Conservation (phyloP, 2,888 invertebrate genomes). For the Meganola albula region DNA sequence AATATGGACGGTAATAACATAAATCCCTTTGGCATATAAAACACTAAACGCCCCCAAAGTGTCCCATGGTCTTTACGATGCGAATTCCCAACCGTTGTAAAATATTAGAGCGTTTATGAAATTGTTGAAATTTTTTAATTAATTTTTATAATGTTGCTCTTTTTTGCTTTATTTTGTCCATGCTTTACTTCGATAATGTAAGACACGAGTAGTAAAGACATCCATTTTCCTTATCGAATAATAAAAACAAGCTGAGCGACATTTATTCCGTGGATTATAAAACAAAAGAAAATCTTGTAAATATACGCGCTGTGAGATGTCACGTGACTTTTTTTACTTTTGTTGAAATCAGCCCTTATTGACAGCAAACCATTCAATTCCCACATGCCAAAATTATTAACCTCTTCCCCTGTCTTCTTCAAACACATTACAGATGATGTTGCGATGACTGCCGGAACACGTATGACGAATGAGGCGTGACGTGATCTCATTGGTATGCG, state of each 20-base stretch:
- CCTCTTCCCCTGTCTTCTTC: conserved; percentile 8
- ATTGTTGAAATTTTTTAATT: conserved; percentile 39
- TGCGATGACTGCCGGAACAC: conserved; percentile 33
- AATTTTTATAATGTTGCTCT: conserved; percentile 11
- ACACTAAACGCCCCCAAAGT: conserved; percentile 74
- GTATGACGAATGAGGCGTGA: conserved; percentile 43
- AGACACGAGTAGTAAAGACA: too few species aligned
- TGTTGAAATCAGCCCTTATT: too few species aligned
- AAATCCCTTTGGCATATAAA: conserved; percentile 78
- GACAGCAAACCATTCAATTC: too few species aligned
- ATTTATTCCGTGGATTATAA: too few species aligned
- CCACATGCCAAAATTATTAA: too few species aligned
- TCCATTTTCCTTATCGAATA: too few species aligned
- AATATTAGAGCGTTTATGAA: conserved; percentile 55
- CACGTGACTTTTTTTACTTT: too few species aligned
- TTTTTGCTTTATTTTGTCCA: too few species aligned
- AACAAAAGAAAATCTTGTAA: too few species aligned
- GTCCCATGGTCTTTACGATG: conserved; percentile 63
- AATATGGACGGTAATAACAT: conserved; percentile 78
- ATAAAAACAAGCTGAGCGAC: too few species aligned
- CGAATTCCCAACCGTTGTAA: conserved; percentile 40
- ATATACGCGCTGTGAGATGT: too few species aligned
- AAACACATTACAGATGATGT: conserved; percentile 31
- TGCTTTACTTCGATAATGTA: too few species aligned
- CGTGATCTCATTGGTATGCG: conserved; percentile 52